phyloP scores from a whole-genome alignment of 2,888 invertebrate species.

The Macaria liturata region DNA sequence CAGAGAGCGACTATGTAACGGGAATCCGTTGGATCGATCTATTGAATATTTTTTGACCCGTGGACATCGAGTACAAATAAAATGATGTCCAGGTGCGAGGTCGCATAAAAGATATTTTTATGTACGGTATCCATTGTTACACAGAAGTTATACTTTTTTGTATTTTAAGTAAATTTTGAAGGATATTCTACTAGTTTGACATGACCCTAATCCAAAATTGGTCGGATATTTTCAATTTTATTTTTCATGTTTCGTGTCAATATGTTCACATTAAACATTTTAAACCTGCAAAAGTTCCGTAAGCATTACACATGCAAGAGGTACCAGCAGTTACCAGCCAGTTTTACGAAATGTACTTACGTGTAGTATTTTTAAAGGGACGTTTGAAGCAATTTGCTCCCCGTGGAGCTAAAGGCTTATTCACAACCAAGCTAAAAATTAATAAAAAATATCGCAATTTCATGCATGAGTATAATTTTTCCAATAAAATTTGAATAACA shows the following conservation, averaged over 20 bases:
- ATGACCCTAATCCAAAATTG: slow-evolving; percentile 13
- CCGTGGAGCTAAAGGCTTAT: slow-evolving; percentile 58
- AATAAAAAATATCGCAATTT: no score
- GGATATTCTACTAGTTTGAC: slow-evolving; percentile 11
- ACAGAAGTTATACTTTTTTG: slow-evolving; percentile 35
- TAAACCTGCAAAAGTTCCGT: no score
- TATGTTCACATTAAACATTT: no score
- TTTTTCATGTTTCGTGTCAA: no score
- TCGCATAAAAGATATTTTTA: slow-evolving; percentile 62
- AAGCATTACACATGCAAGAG: no score
- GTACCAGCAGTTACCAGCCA: no score
- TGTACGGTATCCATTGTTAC: slow-evolving; percentile 44
- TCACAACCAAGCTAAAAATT: slow-evolving; percentile 34
- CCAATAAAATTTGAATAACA: no score
- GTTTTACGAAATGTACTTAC: slow-evolving; percentile 9
- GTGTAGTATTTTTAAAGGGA: slow-evolving; percentile 38
- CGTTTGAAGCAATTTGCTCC: slow-evolving; percentile 67
- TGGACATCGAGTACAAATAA: slow-evolving; percentile 67
- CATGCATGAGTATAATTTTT: no score
- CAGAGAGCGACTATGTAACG: slow-evolving; percentile 67
- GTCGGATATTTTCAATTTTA: no score
- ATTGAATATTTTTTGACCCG: slow-evolving; percentile 76
- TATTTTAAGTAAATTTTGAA: slow-evolving; percentile 14
- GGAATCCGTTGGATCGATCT: slow-evolving; percentile 69
- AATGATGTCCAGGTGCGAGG: slow-evolving; percentile 72